phyloP scores from a whole-genome alignment of 2,888 invertebrate species.

The Scaptomyza parva region DNA sequence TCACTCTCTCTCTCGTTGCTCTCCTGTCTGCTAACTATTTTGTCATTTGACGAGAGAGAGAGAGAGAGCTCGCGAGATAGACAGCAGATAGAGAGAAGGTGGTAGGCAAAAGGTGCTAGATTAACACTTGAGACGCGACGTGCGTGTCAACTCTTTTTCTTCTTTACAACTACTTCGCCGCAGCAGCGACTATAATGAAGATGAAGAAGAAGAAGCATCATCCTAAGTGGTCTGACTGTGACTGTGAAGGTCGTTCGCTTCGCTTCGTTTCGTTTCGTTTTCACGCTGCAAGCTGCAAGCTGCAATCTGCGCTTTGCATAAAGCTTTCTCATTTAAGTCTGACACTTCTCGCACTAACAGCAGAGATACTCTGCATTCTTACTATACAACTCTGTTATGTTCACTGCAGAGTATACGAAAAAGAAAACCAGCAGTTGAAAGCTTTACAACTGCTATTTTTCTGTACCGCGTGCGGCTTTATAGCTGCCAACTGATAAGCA shows the following conservation, averaged over 20 bases:
- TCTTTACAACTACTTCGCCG: slow-evolving; percentile 7
- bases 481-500: slow-evolving; percentile 46
- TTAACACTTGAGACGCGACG: slow-evolving; percentile 50
- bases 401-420: neutral
- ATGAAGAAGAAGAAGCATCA: slow-evolving; percentile 10
- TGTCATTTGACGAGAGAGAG: slow-evolving; percentile 5
- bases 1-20: slow-evolving; percentile 5
- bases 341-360: too few species aligned
- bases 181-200: neutral
- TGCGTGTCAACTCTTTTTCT: slow-evolving; percentile 13
- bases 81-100: neutral
- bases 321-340: neutral
- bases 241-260: slow-evolving; percentile 84
- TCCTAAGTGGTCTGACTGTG: slow-evolving; percentile 52
- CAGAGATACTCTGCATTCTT: neutral
- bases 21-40: slow-evolving; percentile 21
- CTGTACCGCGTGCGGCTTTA: slow-evolving; percentile 41
- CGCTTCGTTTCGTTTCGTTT: slow-evolving; percentile 26
- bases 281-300: too few species aligned
- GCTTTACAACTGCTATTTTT: slow-evolving; percentile 20
- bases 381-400: neutral
- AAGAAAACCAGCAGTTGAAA: neutral
- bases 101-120: slow-evolving; percentile 15
- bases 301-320: slow-evolving; percentile 14
- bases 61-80: too few species aligned